Percentiles rank a stretch among this genome's conserved stretches.
Conservation (phyloP, 2,797 vertebrate species). For the Microchirus variegatus region DNA sequence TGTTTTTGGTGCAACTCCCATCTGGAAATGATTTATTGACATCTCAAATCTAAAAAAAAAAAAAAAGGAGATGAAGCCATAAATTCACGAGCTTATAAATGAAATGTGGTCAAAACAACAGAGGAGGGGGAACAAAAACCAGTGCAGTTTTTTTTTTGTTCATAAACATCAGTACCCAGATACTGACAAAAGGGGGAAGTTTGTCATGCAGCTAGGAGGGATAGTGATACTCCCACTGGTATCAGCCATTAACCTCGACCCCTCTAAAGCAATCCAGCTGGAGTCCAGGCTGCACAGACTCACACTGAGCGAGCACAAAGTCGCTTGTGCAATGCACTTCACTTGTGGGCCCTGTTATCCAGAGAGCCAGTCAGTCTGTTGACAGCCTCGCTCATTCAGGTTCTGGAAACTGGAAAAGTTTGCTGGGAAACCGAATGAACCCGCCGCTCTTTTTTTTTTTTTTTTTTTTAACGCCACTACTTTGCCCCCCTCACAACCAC, state of each 20-base stretch:
- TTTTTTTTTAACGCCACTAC: conserved; percentile 43
- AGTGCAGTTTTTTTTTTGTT: conserved; percentile 45
- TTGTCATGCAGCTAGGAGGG: conserved; percentile 32
- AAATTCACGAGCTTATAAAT: conserved; percentile 32
- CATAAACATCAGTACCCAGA: conserved; percentile 28
- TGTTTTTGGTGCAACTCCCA: conserved; percentile 7
- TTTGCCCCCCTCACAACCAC: conserved; percentile 44
- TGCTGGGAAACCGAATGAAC: conserved; percentile 64
- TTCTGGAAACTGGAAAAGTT: conserved; percentile 68
- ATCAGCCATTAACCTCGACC: conserved; percentile 38
- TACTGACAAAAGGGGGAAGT: conserved; percentile 31
- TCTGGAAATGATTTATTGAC: conserved; percentile 34
- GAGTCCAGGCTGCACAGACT: conserved; percentile 41
- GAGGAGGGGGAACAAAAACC: conserved; percentile 2
- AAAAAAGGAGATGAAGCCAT: not conserved
- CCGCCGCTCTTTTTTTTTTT: conserved; percentile 47
- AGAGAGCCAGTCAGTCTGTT: conserved; percentile 46
- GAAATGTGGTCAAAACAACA: not conserved
- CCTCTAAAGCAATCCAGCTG: conserved; percentile 60
- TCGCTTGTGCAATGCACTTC: conserved; percentile 60
- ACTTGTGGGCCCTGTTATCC: conserved; percentile 39
- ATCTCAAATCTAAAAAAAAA: not conserved
- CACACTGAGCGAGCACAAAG: conserved; percentile 23
- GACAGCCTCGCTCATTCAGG: conserved; percentile 40
- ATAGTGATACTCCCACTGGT: conserved; percentile 58